Conservation (phyloP, 2,797 vertebrate species). For the Babyrousa celebensis region DNA sequence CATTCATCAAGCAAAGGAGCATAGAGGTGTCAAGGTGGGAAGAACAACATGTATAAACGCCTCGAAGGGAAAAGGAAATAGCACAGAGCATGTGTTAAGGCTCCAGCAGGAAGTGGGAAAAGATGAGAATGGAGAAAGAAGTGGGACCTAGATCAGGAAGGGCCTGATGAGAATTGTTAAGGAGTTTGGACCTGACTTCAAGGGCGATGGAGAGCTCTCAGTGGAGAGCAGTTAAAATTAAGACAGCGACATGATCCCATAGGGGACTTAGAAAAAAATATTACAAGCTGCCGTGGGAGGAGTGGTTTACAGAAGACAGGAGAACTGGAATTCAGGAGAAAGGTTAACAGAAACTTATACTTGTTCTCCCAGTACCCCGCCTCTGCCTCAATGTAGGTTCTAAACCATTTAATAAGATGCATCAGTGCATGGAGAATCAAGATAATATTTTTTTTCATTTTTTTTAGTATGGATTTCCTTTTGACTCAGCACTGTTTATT, state of each 20-base stretch:
- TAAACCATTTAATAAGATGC: slow-evolving; percentile 46
- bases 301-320: slow-evolving; percentile 11
- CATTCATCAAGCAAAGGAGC: slow-evolving; percentile 12
- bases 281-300: neutral
- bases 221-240: neutral
- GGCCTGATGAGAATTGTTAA: slow-evolving; percentile 29
- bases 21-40: neutral
- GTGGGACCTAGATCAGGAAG: neutral
- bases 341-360: slow-evolving; percentile 38
- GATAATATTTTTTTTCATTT: slow-evolving; percentile 18
- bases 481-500: neutral
- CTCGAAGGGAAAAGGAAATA: neutral
- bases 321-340: slow-evolving; percentile 58
- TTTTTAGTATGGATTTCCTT: slow-evolving; percentile 36
- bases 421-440: slow-evolving; percentile 42
- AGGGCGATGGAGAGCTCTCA: neutral
- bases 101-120: neutral
- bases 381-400: neutral
- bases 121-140: slow-evolving; percentile 30
- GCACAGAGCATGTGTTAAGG: neutral
- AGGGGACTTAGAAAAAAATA: slow-evolving; percentile 37
- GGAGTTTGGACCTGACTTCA: slow-evolving; percentile 50
- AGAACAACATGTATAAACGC: slow-evolving; percentile 18
- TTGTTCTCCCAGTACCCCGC: neutral
- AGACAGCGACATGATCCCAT: neutral